Evolutionary conservation across 2,888 invertebrate species (phyloP).

Genomic region (Chrysomela aeneicollis): DNA sequence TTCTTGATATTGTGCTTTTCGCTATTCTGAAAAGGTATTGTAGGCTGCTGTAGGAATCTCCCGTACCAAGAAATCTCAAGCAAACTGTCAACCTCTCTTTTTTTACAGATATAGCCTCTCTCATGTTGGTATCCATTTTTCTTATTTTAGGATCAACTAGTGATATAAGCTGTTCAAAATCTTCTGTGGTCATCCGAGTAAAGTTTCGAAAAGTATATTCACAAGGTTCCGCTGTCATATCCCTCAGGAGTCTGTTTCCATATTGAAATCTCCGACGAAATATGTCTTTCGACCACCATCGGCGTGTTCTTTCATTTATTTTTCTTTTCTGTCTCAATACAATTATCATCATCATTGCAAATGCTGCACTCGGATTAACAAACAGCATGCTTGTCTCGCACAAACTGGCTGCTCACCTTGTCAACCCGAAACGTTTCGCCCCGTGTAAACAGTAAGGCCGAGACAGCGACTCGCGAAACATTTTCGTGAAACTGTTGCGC

Average conservation of each 20-base stretch:
- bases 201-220: conserved; percentile 13
- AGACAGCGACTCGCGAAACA: conserved; percentile 17
- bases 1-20: conserved; percentile 8
- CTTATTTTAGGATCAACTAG: not conserved
- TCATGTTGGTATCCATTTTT: conserved; percentile 3
- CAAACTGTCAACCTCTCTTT: conserved; percentile 22
- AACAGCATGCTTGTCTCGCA: conserved; percentile 20
- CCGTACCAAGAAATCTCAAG: conserved; percentile 26
- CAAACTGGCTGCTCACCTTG: conserved; percentile 22
- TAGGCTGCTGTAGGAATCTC: conserved; percentile 28
- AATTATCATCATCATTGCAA: conserved; percentile 20
- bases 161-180: conserved; percentile 5
- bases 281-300: conserved; percentile 20
- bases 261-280: conserved; percentile 20
- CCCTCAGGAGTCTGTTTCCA: conserved; percentile 19
- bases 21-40: conserved; percentile 21
- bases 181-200: conserved; percentile 5
- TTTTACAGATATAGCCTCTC: not conserved
- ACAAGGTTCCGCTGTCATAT: conserved; percentile 17
- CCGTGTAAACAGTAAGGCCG: conserved; percentile 12
- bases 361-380: conserved; percentile 16
- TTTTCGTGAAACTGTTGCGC: conserved; percentile 4
- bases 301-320: conserved; percentile 16
- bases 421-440: conserved; percentile 13
- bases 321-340: conserved; percentile 20